phyloP scores from a whole-genome alignment of 2,113 vertebrate genomes.

The Leucosticte australis region DNA sequence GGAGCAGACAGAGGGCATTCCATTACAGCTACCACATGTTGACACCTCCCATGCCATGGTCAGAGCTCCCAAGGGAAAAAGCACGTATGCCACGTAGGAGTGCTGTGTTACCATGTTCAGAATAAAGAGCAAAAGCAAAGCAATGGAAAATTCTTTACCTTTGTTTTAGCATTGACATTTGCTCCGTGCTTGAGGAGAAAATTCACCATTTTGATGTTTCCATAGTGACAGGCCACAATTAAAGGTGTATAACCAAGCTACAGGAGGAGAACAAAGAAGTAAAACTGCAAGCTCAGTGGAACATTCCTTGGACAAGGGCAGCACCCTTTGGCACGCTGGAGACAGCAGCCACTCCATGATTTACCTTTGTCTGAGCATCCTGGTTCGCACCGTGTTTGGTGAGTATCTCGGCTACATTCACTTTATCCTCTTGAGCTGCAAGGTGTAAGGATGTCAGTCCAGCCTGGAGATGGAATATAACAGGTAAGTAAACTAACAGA shows the following conservation, averaged over 20 bases:
- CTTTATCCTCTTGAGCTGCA: conserved; percentile 94
- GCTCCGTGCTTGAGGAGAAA: conserved; percentile 94
- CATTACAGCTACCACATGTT: background rate
- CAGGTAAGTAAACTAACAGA: background rate
- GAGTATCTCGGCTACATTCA: conserved; percentile 87
- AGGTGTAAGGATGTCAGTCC: conserved; percentile 94
- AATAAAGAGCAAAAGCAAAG: background rate
- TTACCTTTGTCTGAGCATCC: conserved; percentile 96
- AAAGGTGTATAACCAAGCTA: conserved; percentile 96
- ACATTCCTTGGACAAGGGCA: background rate
- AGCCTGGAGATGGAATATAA: conserved; percentile 73
- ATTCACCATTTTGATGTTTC: conserved; percentile 97
- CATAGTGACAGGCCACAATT: conserved; percentile 97
- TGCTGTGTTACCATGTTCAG: background rate
- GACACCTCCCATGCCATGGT: background rate
- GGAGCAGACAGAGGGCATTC: background rate
- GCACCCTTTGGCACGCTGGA: background rate
- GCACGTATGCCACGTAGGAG: background rate
- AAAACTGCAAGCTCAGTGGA: conserved; percentile 31
- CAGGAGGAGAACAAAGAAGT: conserved; percentile 43
- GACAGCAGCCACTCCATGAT: background rate
- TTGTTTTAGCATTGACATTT: conserved; percentile 90
- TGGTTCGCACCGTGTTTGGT: conserved; percentile 82
- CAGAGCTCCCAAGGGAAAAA: background rate
- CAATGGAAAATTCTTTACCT: conserved; percentile 75